Evolutionary conservation across 2,797 vertebrate genomes (phyloP), one percentile per base, ranked within the genome.

Genomic region (Hippopotamyrus pictus): DNA sequence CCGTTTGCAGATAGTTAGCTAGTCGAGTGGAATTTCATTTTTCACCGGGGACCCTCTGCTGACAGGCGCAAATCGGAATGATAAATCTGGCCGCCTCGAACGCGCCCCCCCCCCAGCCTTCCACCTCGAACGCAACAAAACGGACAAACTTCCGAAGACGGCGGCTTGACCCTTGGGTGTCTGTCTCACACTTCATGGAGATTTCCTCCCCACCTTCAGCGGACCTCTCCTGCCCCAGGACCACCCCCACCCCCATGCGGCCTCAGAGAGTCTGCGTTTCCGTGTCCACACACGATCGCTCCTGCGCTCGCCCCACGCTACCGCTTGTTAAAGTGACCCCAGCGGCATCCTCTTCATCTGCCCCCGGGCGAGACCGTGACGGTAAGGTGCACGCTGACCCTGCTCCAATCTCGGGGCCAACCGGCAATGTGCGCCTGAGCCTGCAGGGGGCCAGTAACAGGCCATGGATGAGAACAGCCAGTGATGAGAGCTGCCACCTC

Each of bases 21-120:
- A 86, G 85, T 86, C 85, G 51, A 57, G 51, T 37, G 29, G 14
- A 86, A 86, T 50, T 86, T 50, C 85, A 86, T 86, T 54, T 54
- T 54, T 86, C 85, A 57, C 51, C 6, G 2, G 85, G n/a, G 29
- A 50, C 51, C 83, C 17, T 57, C 85, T 37, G 73, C 50, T 86
- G 85, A 86, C 85, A 86, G 12, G 19, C 22, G 12, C 4, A 19
- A 86, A 86, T 86, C 25, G 85, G 51, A 54, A n/a, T 86, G 85
- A 86, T 86, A 19, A 86, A 86, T 86, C 51, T 57, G 17, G 48
- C 85, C 51, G 85, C 85, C 85, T 29, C 5, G 84, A 54, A 86
- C 25, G 25, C 25, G n/a, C n/a, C n/a, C n/a, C n/a, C 50, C 54
- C 54, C 11, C 62, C 22, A 11, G 25, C 5, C 11, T 25, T 33